Evolutionary conservation across 2,888 invertebrate species (phyloP), one percentile per base, ranked within the genome.

Genomic region (Eupithecia centaureata): DNA sequence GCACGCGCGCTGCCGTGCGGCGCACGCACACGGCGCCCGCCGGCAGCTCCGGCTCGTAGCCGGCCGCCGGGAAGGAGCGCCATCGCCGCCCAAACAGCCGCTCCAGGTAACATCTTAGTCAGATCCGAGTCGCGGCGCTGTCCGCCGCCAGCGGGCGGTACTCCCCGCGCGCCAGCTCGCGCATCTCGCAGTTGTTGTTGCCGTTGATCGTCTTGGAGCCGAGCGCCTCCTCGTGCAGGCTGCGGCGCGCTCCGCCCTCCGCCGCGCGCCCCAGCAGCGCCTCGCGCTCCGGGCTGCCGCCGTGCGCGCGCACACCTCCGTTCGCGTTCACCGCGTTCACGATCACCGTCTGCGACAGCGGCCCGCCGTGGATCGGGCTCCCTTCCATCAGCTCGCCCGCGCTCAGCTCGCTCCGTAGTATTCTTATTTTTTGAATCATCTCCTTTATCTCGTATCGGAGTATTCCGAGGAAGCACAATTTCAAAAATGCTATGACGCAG

Each of bases 341-440:
- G 73, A 91, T 91, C 60, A 93, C 86, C 38, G 93, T 92, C 76
- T 92, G 93, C 38, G 93, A 92, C 27, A 92, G 78, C 3, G 92
- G 92, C 56, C 93, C 92, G 66, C 94, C 92, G 76, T 94, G 92
- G 61, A 92, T 76, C 12, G 92, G 92, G 70, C 92, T 92, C 25
- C 90, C 85, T 54, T 93, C 93, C 28, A 91, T 79, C 51, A 94
- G 84, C 79, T 94, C 94, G 2, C 93, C 91, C 52, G 93, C 91
- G 58, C 95, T 94, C 74, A 95, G 86, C 82, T 96, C 96, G 70
- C 94, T 95, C 79, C 95, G 95, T 72, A 97, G 93, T 85, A 97
- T 95, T 82, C 96, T 95, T 85, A 97, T 97, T 93, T 97, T 97
- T 87, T 97, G 97, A 83, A 97, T 97, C 97, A 97, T 97, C 89